A percentile compares a stretch with the other conserved stretches of the same genome.
Evolutionary conservation across 2,113 vertebrate species (phyloP).

Genomic region (Delphinus delphis): DNA sequence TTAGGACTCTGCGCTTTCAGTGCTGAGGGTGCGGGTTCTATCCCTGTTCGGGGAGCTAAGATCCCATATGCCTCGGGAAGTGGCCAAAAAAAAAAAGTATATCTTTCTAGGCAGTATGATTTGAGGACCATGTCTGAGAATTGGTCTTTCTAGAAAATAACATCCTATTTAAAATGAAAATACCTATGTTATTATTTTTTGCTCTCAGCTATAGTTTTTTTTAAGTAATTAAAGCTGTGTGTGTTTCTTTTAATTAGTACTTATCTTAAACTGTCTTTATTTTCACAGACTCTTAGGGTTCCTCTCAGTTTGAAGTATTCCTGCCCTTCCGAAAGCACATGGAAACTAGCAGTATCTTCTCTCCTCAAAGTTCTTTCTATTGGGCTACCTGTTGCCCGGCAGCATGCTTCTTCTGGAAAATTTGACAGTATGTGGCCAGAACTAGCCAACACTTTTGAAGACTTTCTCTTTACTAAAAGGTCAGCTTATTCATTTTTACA

Average conservation of each 20-base stretch:
- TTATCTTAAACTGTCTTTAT: constrained; percentile 40
- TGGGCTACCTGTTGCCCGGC: constrained; percentile 96
- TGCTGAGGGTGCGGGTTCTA: too few relatives aligned
- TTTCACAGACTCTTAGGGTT: constrained; percentile 89
- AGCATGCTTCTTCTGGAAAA: constrained; percentile 96
- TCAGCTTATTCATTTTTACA: constrained; percentile 73
- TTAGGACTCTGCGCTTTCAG: too few relatives aligned
- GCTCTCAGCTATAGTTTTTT: not conserved
- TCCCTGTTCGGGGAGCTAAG: too few relatives aligned
- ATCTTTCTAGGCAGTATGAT: not conserved
- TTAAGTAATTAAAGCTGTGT: not conserved
- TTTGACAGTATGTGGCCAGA: constrained; percentile 99
- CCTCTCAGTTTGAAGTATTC: constrained; percentile 97
- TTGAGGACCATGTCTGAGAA: not conserved
- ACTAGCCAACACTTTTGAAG: constrained; percentile 95
- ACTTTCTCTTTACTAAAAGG: constrained; percentile 99
- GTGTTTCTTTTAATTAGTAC: constrained; percentile 25
- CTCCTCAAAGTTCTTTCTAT: constrained; percentile 96
- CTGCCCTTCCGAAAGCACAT: constrained; percentile 98
- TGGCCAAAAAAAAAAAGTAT: not conserved
- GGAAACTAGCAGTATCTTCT: constrained; percentile 96
- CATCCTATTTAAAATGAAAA: not conserved
- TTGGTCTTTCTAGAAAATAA: constrained; percentile 24
- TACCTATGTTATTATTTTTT: not conserved
- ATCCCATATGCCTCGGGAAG: too few relatives aligned